phyloP scores from a whole-genome alignment of 2,888 invertebrate species.

The Anorthoa munda region DNA sequence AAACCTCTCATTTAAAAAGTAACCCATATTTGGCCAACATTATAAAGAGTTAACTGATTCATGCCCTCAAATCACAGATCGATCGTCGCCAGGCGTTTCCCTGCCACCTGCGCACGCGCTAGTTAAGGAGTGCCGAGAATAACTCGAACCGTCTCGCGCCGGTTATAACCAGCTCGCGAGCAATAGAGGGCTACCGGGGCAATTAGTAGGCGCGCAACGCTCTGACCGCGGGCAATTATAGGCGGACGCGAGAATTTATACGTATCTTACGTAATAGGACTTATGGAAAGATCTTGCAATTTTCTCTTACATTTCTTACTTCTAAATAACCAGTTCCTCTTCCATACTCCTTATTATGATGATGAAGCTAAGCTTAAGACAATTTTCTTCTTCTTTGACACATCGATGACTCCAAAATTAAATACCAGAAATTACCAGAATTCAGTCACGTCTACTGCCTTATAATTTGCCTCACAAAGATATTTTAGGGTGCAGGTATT shows the following conservation, averaged over 20 bases:
- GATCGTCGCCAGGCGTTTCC: conserved; percentile 22
- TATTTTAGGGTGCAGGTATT: too few relatives aligned
- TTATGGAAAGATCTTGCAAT: background rate
- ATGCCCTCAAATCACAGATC: conserved; percentile 37
- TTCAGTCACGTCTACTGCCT: too few relatives aligned
- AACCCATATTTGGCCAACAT: background rate
- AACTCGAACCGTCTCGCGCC: conserved; percentile 59
- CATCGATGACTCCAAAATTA: too few relatives aligned
- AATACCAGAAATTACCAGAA: too few relatives aligned
- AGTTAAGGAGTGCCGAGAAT: conserved; percentile 56
- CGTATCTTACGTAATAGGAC: background rate
- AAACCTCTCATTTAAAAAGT: background rate
- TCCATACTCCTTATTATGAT: too few relatives aligned
- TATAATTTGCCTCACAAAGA: too few relatives aligned
- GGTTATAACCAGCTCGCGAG: conserved; percentile 57
- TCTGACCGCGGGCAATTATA: conserved; percentile 49
- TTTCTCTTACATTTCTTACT: too few relatives aligned
- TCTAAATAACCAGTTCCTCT: too few relatives aligned
- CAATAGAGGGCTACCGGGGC: conserved; percentile 64
- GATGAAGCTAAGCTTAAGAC: too few relatives aligned
- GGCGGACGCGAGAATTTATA: background rate
- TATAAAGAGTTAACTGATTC: conserved; percentile 9
- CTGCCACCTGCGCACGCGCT: conserved; percentile 46
- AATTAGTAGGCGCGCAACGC: conserved; percentile 55
- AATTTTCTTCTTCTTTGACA: too few relatives aligned